A percentile compares a stretch with the other conserved stretches of the same genome.
These are phyloP conservation scores for Noctua pronuba DNA, from an alignment of 2,888 invertebrate species.

Conservation along the genomic window DNA sequence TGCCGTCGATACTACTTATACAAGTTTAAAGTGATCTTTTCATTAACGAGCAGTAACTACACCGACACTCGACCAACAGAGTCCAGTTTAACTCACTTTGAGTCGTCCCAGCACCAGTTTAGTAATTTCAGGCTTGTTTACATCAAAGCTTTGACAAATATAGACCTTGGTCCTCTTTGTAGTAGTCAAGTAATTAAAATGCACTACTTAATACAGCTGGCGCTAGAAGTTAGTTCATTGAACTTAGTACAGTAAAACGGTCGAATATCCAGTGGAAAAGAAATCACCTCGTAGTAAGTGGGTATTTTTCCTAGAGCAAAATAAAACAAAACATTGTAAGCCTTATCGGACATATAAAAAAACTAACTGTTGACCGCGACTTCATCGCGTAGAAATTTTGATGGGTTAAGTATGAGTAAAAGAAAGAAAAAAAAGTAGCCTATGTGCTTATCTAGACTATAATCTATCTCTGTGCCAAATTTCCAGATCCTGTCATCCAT, in stretches of 20 bases:
- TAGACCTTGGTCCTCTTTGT: conserved; percentile 38
- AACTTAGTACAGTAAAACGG: background rate
- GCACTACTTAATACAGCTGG: background rate
- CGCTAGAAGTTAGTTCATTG: conserved; percentile 8
- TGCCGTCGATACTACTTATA: conserved; percentile 62
- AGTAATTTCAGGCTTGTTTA: conserved; percentile 68
- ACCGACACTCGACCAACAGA: conserved; percentile 69
- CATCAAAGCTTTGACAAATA: conserved; percentile 61
- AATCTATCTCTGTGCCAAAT: no score
- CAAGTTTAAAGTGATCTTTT: conserved; percentile 78
- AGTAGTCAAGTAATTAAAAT: conserved; percentile 43
- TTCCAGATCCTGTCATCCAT: no score
- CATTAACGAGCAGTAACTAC: conserved; percentile 74
- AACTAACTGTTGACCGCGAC: no score
- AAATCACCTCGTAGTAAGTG: background rate
- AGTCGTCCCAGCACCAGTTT: conserved; percentile 62
- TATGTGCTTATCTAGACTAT: no score
- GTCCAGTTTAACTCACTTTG: conserved; percentile 76
- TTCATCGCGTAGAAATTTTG: no score
- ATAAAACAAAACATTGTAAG: no score
- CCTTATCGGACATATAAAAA: no score
- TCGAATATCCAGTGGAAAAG: background rate
- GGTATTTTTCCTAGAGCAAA: no score
- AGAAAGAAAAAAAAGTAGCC: no score
- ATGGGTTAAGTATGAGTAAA: no score